phyloP scores from a whole-genome alignment of 1,140 invertebrate species.

The Drosophila nasuta region DNA sequence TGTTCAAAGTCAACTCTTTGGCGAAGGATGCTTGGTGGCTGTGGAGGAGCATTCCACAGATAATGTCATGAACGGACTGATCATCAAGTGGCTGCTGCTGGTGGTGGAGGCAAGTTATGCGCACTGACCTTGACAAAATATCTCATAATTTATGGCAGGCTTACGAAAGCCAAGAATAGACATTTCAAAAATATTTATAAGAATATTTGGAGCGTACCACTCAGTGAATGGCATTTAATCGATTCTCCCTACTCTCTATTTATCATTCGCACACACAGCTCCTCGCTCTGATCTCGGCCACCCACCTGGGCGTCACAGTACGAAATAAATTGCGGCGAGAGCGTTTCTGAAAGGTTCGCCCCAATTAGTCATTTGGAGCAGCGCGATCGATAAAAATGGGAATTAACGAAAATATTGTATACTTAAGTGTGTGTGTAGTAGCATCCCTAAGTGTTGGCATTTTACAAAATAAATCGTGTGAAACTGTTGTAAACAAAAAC shows the following conservation, averaged over 20 bases:
- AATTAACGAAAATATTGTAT: background rate
- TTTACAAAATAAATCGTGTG: constrained; percentile 43
- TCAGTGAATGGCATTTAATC: constrained; percentile 13
- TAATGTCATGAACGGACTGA: constrained; percentile 67
- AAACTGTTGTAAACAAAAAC: constrained; percentile 25
- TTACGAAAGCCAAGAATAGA: constrained; percentile 56
- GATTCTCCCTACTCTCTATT: constrained; percentile 31
- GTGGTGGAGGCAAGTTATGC: constrained; percentile 66
- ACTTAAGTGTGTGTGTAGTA: constrained; percentile 10
- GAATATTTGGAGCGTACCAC: background rate
- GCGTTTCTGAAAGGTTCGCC: constrained; percentile 57
- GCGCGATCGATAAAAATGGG: constrained; percentile 1
- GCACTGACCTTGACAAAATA: constrained; percentile 31
- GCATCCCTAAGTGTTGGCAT: constrained; percentile 43
- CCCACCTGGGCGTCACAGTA: constrained; percentile 76
- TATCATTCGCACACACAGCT: constrained; percentile 50
- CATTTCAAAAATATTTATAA: background rate
- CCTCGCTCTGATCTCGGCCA: constrained; percentile 61
- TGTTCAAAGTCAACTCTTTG: constrained; percentile 42
- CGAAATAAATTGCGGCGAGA: constrained; percentile 78
- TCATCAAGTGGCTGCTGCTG: constrained; percentile 75
- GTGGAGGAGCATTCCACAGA: constrained; percentile 69
- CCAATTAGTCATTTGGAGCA: constrained; percentile 26
- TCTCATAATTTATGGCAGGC: constrained; percentile 54
- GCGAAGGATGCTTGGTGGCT: constrained; percentile 61